Evolutionary conservation across 2,888 invertebrate genomes (phyloP).

Genomic region (Netelia virgata): DNA sequence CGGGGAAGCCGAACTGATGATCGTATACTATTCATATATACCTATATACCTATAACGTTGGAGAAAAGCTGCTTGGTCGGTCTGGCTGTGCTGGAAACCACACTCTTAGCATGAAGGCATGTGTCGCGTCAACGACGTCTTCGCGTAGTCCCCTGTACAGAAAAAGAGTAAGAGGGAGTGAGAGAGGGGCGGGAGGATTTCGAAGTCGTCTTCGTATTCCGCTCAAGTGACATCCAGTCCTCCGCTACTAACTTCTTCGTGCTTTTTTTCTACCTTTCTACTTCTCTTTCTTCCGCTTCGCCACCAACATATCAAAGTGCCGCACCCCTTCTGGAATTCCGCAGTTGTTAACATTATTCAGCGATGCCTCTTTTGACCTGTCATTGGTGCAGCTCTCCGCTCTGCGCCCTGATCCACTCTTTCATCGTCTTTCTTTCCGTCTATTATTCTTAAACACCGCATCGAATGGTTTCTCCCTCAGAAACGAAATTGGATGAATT

Average conservation of each 20-base stretch:
- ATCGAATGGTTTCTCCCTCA: neutral
- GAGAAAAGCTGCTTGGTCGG: constrained; percentile 69
- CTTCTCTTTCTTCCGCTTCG: constrained; percentile 45
- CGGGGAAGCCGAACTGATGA: constrained; percentile 70
- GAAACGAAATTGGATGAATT: neutral
- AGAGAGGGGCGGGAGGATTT: neutral
- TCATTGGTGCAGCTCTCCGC: constrained; percentile 66
- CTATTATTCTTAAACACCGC: constrained; percentile 9
- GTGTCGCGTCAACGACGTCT: constrained; percentile 70
- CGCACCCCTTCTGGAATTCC: constrained; percentile 77
- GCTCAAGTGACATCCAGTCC: constrained; percentile 56
- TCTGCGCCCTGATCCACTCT: constrained; percentile 40
- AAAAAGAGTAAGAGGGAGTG: neutral
- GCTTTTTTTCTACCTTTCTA: constrained; percentile 47
- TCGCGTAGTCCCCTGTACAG: constrained; percentile 29
- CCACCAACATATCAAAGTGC: constrained; percentile 70
- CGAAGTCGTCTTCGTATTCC: constrained; percentile 61
- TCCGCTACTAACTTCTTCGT: constrained; percentile 42
- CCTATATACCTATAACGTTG: constrained; percentile 64
- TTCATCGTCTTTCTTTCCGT: neutral
- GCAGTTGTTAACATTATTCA: constrained; percentile 80
- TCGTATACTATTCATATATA: constrained; percentile 54
- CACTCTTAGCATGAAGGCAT: constrained; percentile 79
- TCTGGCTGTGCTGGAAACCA: constrained; percentile 75
- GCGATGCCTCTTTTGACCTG: constrained; percentile 75